Evolutionary conservation across 2,888 invertebrate genomes (phyloP).

Genomic region (Thumatha senex): DNA sequence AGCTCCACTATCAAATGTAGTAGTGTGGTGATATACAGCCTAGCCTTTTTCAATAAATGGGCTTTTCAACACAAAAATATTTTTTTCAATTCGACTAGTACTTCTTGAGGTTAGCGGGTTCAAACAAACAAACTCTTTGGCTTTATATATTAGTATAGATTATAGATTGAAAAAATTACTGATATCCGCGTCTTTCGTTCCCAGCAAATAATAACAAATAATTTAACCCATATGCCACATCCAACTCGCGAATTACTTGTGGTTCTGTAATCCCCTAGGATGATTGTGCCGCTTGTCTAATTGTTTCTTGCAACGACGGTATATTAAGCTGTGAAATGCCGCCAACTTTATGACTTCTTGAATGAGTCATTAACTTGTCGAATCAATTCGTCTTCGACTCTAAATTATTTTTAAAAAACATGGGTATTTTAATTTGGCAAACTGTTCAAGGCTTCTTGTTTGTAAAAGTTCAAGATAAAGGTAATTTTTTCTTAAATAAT

Average conservation of each 20-base stretch:
- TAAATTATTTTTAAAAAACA: conserved; percentile 60
- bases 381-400: conserved; percentile 73
- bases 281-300: conserved; percentile 78
- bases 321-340: conserved; percentile 79
- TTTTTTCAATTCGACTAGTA: no score
- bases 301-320: conserved; percentile 81
- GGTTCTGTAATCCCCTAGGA: conserved; percentile 49
- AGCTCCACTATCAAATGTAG: no score
- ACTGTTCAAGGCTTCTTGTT: conserved; percentile 36
- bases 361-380: conserved; percentile 80
- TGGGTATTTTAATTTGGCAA: conserved; percentile 36
- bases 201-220: no score
- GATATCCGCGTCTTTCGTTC: no score
- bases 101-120: no score
- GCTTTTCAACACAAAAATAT: no score
- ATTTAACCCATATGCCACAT: conserved; percentile 1
- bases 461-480: background rate
- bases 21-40: no score
- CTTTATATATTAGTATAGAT: no score
- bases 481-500: no score
- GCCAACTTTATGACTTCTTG: conserved; percentile 78
- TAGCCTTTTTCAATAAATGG: no score
- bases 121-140: no score
- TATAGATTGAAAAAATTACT: no score
- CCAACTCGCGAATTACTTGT: background rate